Conservation (phyloP, 2,113 vertebrate genomes). For the Proterorhinus semilunaris region DNA sequence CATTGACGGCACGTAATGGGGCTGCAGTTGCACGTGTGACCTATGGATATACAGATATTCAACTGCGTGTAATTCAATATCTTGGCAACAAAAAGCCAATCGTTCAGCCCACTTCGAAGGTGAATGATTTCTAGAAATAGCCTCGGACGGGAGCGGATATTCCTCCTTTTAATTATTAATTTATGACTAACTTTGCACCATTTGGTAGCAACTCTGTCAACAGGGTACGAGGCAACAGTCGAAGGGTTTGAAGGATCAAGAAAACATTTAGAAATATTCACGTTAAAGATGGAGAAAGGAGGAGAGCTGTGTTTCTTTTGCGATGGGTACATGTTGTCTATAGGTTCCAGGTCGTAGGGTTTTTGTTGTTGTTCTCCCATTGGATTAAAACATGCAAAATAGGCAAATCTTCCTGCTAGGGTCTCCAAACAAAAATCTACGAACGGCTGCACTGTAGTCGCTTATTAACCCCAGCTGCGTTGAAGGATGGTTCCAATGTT, state of each 20-base stretch:
- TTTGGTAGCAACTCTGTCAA: not conserved
- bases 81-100: conserved; percentile 8
- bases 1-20: conserved; percentile 1
- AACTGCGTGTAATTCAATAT: conserved; percentile 3
- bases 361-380: no score
- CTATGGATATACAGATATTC: conserved; percentile 10
- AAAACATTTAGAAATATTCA: not conserved
- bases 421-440: no score
- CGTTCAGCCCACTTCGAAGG: conserved; percentile 7
- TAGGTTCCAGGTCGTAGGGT: no score
- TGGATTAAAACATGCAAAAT: no score
- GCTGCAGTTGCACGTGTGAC: not conserved
- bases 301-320: no score
- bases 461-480: no score
- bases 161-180: conserved; percentile 5
- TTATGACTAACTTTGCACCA: conserved; percentile 6
- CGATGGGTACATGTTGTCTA: no score
- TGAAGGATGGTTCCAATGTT: no score
- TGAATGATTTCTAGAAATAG: conserved; percentile 5
- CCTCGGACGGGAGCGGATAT: not conserved
- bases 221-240: not conserved
- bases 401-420: no score
- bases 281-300: no score
- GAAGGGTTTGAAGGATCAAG: not conserved
- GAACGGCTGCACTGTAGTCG: no score